Evolutionary conservation across 2,113 vertebrate species (phyloP).

Genomic region (Syngnathus floridae): DNA sequence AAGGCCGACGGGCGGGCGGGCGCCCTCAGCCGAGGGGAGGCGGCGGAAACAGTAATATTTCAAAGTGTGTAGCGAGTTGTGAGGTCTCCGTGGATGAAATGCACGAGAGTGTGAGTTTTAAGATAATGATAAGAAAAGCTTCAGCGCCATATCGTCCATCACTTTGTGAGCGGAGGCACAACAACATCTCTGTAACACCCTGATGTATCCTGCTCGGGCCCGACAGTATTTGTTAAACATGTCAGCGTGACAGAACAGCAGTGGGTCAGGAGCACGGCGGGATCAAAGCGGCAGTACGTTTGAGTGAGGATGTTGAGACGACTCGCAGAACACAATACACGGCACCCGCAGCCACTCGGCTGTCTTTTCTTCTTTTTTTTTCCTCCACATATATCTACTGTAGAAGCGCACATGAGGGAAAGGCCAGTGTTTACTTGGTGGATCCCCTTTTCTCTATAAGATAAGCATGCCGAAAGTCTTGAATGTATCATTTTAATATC

Average conservation of each 20-base stretch:
- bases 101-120: slow-evolving; percentile 20
- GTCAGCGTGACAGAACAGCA: slow-evolving; percentile 86
- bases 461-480: slow-evolving; percentile 1
- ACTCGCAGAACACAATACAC: slow-evolving; percentile 49
- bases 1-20: slow-evolving; percentile 1
- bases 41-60: slow-evolving; percentile 5
- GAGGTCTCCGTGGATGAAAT: slow-evolving; percentile 16
- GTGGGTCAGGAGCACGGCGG: slow-evolving; percentile 79
- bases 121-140: slow-evolving; percentile 42
- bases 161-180: slow-evolving; percentile 39
- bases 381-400: slow-evolving; percentile 33
- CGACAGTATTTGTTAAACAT: slow-evolving; percentile 95
- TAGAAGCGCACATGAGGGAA: slow-evolving; percentile 19
- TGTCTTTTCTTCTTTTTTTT: slow-evolving; percentile 25
- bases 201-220: slow-evolving; percentile 67
- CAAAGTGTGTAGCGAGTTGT: slow-evolving; percentile 9
- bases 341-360: slow-evolving; percentile 33
- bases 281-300: slow-evolving; percentile 58
- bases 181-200: slow-evolving; percentile 48
- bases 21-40: background rate
- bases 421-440: slow-evolving; percentile 32
- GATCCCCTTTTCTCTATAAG: slow-evolving; percentile 18
- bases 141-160: slow-evolving; percentile 50
- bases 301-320: slow-evolving; percentile 57
- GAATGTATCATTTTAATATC: slow-evolving; percentile 2